Conservation (phyloP, 2,113 vertebrate species). For the Numenius arquata region DNA sequence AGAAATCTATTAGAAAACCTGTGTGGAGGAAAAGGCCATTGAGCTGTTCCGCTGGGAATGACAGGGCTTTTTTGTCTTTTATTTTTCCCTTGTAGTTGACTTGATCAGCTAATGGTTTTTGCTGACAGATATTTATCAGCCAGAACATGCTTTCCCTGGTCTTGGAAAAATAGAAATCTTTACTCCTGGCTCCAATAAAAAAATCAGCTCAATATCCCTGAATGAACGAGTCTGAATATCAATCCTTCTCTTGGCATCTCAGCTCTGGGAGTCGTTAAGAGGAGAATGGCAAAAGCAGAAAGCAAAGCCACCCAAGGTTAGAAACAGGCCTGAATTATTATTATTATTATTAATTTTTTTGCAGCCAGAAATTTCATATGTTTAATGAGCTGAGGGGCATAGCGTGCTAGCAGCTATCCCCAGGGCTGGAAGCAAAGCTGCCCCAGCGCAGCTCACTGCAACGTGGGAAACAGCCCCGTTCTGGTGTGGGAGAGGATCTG, state of each 20-base stretch:
- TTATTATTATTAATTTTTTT: background rate
- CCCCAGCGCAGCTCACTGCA: background rate
- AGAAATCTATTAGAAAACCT: background rate
- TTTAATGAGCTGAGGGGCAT: conserved; percentile 13
- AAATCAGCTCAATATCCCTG: background rate
- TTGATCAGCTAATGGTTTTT: conserved; percentile 35
- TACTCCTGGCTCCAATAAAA: conserved; percentile 39
- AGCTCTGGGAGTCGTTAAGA: background rate
- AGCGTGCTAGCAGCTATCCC: background rate
- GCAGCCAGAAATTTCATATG: background rate
- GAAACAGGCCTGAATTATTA: background rate
- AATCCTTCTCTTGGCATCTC: conserved; percentile 42
- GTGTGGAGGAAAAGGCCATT: background rate
- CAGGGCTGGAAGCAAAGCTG: background rate
- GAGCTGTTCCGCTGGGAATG: background rate
- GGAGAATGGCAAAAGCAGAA: conserved; percentile 34
- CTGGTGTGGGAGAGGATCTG: background rate
- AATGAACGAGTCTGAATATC: background rate
- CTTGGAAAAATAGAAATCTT: conserved; percentile 30
- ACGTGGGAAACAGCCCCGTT: fast-evolving
- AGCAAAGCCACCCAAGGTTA: conserved; percentile 18
- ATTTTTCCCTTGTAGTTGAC: background rate
- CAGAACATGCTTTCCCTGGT: background rate
- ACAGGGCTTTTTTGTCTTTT: background rate
- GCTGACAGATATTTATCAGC: conserved; percentile 55